Evolutionary conservation across 2,113 vertebrate species (phyloP).

Genomic region (Baryphthengus martii): DNA sequence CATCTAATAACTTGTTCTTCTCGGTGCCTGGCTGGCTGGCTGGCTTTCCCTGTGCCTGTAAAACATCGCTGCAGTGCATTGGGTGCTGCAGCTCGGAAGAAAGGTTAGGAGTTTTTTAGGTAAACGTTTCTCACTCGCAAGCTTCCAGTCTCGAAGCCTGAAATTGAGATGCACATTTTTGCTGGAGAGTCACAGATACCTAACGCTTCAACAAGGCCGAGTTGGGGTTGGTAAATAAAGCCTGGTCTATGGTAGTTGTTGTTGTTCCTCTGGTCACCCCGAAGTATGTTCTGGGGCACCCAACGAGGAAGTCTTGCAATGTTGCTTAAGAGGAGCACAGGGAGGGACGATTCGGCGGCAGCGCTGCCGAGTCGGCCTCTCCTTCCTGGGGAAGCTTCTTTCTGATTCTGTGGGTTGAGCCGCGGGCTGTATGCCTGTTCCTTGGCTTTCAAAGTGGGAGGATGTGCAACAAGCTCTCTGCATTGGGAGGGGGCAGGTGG

Average conservation of each 20-base stretch:
- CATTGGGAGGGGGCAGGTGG: not conserved
- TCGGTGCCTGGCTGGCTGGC: not conserved
- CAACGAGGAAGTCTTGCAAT: not conserved
- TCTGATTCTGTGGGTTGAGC: not conserved
- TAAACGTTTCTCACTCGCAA: conserved; percentile 25
- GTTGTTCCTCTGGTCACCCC: not conserved
- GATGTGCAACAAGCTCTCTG: not conserved
- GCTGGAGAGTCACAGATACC: not conserved
- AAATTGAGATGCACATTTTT: not conserved
- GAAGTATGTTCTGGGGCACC: not conserved
- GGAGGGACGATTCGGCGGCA: not conserved
- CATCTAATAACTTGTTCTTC: not conserved
- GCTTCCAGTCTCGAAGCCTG: not conserved
- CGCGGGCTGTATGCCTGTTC: not conserved
- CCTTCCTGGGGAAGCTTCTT: not conserved
- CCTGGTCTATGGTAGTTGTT: not conserved
- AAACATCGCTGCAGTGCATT: not conserved
- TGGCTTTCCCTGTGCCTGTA: not conserved
- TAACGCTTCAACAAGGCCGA: not conserved
- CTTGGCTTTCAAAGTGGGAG: not conserved
- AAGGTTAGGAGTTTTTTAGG: not conserved
- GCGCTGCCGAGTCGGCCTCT: not conserved
- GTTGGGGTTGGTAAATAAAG: not conserved
- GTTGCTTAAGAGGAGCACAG: not conserved
- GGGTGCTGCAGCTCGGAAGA: not conserved